Base-by-base conservation (phyloP, 1,140 invertebrate genomes). In the Palaemon carinicauda region DNA sequence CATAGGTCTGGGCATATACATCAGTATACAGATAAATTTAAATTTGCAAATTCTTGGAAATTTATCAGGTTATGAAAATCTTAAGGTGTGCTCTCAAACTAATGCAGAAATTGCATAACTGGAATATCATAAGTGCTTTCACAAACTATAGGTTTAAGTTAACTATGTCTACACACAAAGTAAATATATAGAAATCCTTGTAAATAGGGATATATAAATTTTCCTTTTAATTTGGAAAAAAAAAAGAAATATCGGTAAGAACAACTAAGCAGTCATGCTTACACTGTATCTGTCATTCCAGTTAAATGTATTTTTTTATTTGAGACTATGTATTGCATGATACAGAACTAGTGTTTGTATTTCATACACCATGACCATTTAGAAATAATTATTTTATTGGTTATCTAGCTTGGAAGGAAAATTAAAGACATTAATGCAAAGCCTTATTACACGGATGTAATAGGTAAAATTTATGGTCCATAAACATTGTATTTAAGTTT, bases 101-200 rank as follows among this genome's bases (percentile, higher is more conserved):
- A 51, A n/a, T 33, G 60, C 65, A 71, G 65, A 81, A 69, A 78
- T 54, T 79, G 82, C 82, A 79, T 85, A 85, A 85, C 65, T 85
- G 74, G 75, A 85, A 85, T 75, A 85, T 85, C 82, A 79, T 85
- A 85, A 85, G 82, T 85, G 82, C 82, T 85, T 85, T 85, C 82
- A 85, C 82, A 85, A 85, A 85, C 74, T 85, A 56, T 85, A 85
- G 82, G 53, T 78, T 85, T 85, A 85, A 85, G 82, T 85, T 71
- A 85, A 79, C 50, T 74, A 85, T 85, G 82, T 85, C 82, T 85
- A 85, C 74, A 85, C 82, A 85, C 82, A 85, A 85, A 85, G 82
- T 85, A 79, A 53, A 85, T 85, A 85, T 85, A 85, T 74, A 85
- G 69, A 19, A 79, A 79, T 85, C 82, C 65, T 31, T 85, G 75